Base-by-base conservation (phyloP, 2,113 vertebrate species). In the Cygnus atratus region DNA sequence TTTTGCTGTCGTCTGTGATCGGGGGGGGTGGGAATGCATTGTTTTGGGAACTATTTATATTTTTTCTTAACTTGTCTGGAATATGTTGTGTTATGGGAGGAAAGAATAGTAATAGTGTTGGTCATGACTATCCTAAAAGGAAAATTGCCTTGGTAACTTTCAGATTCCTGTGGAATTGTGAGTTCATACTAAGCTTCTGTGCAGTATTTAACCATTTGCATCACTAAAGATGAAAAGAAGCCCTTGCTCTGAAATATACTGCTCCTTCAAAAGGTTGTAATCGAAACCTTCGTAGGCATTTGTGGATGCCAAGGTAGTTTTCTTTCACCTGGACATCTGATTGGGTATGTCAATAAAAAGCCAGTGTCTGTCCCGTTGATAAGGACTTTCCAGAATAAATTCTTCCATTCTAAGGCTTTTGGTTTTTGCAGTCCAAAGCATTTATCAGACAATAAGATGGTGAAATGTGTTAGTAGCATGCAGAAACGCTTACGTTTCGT, bases 91-190 rank as follows among this genome's bases (percentile, higher is more conserved):
- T 96, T 97, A 96, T 83, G 92, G 96, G 93, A 96, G 87, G 80
- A 89, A 66, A 68, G 92, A 94, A 88, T 72, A 92, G 95, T 93
- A 94, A 57, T 94, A 91, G 83, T 94, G 95, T 96, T 97, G 96
- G 96, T 98, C 96, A 96, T 97, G 97, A 97, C 96, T 97, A 97
- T 97, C 97, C 96, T 98, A 97, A 98, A 97, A 97, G 97, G 97
- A 98, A 98, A 96, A 98, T 98, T 98, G 97, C 97, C 97, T 98
- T 98, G 98, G 98, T 97, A 97, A 98, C 98, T 98, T 97, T 95
- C 97, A 98, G 98, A 98, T 98, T 98, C 98, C 98, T 98, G 98
- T 98, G 98, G 98, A 98, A 98, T 98, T 98, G 98, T 98, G 96
- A 98, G 96, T 97, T 97, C 98, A 97, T 98, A 97, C 97, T 94